Conservation (phyloP, 2,888 invertebrate species). For the Eupithecia pulchellata region DNA sequence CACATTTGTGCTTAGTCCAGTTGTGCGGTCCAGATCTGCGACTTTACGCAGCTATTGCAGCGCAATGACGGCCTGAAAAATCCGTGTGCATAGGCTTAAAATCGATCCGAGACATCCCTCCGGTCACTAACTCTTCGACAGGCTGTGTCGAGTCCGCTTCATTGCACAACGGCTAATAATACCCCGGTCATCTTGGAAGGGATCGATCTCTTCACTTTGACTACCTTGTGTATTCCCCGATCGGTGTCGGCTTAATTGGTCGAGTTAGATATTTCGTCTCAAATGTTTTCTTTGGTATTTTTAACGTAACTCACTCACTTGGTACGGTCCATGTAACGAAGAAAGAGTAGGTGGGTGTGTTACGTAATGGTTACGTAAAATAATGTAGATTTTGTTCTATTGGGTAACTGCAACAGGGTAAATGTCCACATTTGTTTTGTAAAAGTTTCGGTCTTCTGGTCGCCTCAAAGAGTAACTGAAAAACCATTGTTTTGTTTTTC, state of each 20-base stretch:
- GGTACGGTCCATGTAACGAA: too few relatives aligned
- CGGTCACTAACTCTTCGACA: constrained; percentile 12
- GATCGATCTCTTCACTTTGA: constrained; percentile 30
- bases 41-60: not conserved
- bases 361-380: too few relatives aligned
- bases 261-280: not conserved
- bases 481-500: too few relatives aligned
- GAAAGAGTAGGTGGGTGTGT: too few relatives aligned
- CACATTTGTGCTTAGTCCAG: too few relatives aligned
- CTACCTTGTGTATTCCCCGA: constrained; percentile 6
- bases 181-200: constrained; percentile 35
- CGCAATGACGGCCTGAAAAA: not conserved
- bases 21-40: too few relatives aligned
- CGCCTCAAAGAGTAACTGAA: too few relatives aligned
- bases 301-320: too few relatives aligned
- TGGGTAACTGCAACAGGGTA: too few relatives aligned
- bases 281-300: not conserved
- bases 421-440: too few relatives aligned
- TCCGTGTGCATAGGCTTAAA: not conserved
- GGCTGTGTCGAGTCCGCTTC: constrained; percentile 24
- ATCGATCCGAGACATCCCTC: constrained; percentile 13
- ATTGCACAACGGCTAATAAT: constrained; percentile 35
- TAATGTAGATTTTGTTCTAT: too few relatives aligned
- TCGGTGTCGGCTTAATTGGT: not conserved
- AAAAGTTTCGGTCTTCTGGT: too few relatives aligned